phyloP scores from a whole-genome alignment of 1,140 invertebrate genomes.

The Papilio aristodemus region DNA sequence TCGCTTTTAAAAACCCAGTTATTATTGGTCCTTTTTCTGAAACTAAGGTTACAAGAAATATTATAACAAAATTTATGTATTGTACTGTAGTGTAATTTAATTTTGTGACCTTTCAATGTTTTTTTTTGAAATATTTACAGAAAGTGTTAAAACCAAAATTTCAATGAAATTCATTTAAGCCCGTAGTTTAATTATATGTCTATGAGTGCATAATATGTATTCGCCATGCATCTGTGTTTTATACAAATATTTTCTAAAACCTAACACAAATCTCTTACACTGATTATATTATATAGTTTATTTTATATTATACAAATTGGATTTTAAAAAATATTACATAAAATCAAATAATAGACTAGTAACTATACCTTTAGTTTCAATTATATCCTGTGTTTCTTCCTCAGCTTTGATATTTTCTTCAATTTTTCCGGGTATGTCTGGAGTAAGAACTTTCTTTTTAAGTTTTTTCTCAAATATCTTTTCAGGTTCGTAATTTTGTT shows the following conservation, averaged over 20 bases:
- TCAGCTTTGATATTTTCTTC: neutral
- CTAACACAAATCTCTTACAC: too few species aligned
- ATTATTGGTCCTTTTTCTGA: slow-evolving; percentile 72
- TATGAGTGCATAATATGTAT: neutral
- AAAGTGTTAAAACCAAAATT: neutral
- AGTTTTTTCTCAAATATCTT: slow-evolving; percentile 47
- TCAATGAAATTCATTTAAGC: neutral
- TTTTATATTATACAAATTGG: too few species aligned
- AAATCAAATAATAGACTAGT: neutral
- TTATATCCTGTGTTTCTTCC: slow-evolving; percentile 40
- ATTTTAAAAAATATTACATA: neutral
- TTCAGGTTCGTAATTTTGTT: neutral
- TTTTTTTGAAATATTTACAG: neutral
- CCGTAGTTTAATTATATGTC: neutral
- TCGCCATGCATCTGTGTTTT: slow-evolving; percentile 53
- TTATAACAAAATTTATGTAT: neutral
- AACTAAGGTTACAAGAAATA: too few species aligned
- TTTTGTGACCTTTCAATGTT: too few species aligned
- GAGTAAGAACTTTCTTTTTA: slow-evolving; percentile 13
- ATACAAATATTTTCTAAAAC: neutral
- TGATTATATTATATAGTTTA: too few species aligned
- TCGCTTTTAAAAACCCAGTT: slow-evolving; percentile 63
- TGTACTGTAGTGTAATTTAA: neutral
- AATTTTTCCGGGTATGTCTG: neutral
- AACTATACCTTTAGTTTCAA: slow-evolving; percentile 14